phyloP scores from a whole-genome alignment of 2,888 invertebrate species.

The Perizoma flavofasciatum region DNA sequence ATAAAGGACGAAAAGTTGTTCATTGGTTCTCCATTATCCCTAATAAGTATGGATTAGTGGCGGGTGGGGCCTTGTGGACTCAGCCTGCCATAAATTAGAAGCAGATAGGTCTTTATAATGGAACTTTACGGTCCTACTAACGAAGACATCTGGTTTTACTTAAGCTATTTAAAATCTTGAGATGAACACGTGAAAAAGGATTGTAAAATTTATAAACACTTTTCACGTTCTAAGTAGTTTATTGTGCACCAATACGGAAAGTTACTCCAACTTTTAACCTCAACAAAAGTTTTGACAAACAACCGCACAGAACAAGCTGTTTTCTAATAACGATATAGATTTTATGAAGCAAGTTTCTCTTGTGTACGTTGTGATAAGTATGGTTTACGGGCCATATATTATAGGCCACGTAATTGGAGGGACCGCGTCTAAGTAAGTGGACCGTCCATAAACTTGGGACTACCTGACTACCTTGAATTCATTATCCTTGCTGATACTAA shows the following conservation, averaged over 20 bases:
- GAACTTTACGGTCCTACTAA: slow-evolving; percentile 64
- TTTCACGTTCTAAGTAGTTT: too few relatives aligned
- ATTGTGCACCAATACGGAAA: not conserved
- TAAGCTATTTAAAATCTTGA: slow-evolving; percentile 9
- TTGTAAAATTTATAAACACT: too few relatives aligned
- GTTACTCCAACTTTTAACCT: not conserved
- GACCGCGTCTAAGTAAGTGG: slow-evolving; percentile 45
- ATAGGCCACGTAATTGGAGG: slow-evolving; percentile 62
- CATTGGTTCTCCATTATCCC: slow-evolving; percentile 80
- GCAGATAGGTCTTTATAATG: slow-evolving; percentile 71
- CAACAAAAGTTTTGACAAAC: slow-evolving; percentile 10
- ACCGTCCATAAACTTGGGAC: slow-evolving; percentile 34
- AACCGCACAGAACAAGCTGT: slow-evolving; percentile 20
- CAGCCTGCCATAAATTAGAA: slow-evolving; percentile 67
- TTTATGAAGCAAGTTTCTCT: slow-evolving; percentile 62
- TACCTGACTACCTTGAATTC: slow-evolving; percentile 46
- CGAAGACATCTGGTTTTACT: slow-evolving; percentile 40
- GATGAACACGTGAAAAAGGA: not conserved
- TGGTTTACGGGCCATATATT: slow-evolving; percentile 71
- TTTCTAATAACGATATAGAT: slow-evolving; percentile 34
- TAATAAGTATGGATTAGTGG: slow-evolving; percentile 81
- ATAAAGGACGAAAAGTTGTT: slow-evolving; percentile 78
- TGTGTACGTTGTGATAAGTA: slow-evolving; percentile 70
- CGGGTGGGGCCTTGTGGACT: slow-evolving; percentile 63
- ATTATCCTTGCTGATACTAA: slow-evolving; percentile 40